These are phyloP conservation scores for Apocheima hispidaria DNA, from an alignment of 2,888 invertebrate species.

Conservation along the genomic window DNA sequence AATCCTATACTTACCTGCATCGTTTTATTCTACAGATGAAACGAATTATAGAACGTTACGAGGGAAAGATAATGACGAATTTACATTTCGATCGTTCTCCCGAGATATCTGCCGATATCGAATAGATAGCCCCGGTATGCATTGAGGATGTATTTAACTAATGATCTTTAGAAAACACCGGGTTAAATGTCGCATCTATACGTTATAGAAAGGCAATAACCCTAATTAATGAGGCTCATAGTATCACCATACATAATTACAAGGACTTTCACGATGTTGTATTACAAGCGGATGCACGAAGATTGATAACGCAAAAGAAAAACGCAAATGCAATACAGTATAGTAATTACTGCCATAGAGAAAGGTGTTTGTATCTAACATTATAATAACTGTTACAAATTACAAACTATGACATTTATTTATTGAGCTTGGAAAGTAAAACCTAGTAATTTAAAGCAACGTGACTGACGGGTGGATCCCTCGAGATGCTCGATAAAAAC, in stretches of 20 bases:
- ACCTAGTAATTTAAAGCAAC: conserved; percentile 65
- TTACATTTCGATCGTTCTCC: conserved; percentile 51
- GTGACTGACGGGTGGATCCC: conserved; percentile 67
- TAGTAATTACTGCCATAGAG: conserved; percentile 73
- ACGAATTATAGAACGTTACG: conserved; percentile 51
- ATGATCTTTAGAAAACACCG: conserved; percentile 49
- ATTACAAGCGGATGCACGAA: conserved; percentile 66
- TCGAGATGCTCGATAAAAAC: conserved; percentile 51
- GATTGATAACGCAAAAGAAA: conserved; percentile 71
- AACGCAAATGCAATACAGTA: conserved; percentile 65
- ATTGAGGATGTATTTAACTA: conserved; percentile 57
- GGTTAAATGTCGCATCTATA: conserved; percentile 46
- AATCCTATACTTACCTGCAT: conserved; percentile 57
- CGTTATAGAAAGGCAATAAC: conserved; percentile 53
- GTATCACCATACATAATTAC: conserved; percentile 56
- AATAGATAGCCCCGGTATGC: conserved; percentile 61
- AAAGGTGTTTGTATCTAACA: conserved; percentile 71
- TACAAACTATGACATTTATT: conserved; percentile 77
- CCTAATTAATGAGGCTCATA: conserved; percentile 63
- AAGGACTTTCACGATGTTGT: conserved; percentile 73
- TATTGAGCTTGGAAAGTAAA: conserved; percentile 74
- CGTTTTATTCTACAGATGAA: conserved; percentile 65
- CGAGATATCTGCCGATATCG: conserved; percentile 49
- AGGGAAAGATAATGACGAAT: conserved; percentile 60
- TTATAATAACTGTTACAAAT: conserved; percentile 72